phyloP scores from a whole-genome alignment of 2,797 vertebrate genomes.

The Tympanoctomys barrerae region DNA sequence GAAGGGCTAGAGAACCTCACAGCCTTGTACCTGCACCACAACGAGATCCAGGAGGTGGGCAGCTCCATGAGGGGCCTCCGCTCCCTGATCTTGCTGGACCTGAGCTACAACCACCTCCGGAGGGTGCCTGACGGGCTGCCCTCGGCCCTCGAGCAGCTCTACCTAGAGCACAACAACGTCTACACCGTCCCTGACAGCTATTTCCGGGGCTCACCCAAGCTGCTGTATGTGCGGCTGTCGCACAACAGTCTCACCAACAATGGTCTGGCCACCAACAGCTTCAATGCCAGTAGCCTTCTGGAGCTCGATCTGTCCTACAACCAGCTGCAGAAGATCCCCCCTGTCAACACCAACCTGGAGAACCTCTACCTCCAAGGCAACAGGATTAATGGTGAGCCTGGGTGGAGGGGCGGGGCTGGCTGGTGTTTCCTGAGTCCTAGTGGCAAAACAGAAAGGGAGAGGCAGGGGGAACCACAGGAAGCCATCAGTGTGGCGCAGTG shows the following conservation, averaged over 20 bases:
- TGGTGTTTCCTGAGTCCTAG: background rate
- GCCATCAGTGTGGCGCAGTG: background rate
- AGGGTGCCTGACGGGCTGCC: slow-evolving; percentile 94
- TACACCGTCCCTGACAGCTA: slow-evolving; percentile 92
- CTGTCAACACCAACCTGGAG: slow-evolving; percentile 93
- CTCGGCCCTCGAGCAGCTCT: slow-evolving; percentile 94
- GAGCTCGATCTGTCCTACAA: slow-evolving; percentile 98
- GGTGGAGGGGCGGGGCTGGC: background rate
- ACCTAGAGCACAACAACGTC: slow-evolving; percentile 96
- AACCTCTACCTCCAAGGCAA: slow-evolving; percentile 98
- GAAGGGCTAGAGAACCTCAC: slow-evolving; percentile 97
- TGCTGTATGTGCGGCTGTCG: slow-evolving; percentile 95
- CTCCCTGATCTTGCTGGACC: slow-evolving; percentile 94
- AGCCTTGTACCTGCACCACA: slow-evolving; percentile 94
- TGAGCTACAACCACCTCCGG: slow-evolving; percentile 94
- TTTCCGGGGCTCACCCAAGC: slow-evolving; percentile 91
- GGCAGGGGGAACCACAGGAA: background rate
- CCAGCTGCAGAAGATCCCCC: slow-evolving; percentile 96
- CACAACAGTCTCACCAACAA: slow-evolving; percentile 96
- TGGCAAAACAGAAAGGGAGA: background rate
- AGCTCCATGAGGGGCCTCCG: slow-evolving; percentile 91
- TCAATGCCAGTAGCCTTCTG: slow-evolving; percentile 96
- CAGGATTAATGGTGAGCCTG: slow-evolving; percentile 94
- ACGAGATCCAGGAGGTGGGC: slow-evolving; percentile 93
- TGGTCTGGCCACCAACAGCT: slow-evolving; percentile 94